Evolutionary conservation across 2,113 vertebrate genomes (phyloP).

Genomic region (Ornithorhynchus anatinus): DNA sequence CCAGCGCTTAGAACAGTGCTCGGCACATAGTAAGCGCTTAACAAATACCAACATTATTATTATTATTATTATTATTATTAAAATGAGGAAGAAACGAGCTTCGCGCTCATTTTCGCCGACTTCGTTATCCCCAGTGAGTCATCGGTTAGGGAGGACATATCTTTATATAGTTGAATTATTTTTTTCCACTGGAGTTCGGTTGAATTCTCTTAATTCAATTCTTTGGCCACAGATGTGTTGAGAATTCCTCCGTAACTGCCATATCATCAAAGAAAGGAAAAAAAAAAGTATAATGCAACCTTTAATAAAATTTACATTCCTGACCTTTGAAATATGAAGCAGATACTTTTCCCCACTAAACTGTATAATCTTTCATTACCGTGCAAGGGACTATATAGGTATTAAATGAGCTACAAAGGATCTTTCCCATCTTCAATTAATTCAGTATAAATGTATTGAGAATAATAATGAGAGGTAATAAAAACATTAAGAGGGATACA

Average conservation of each 20-base stretch:
- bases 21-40: too few relatives aligned
- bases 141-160: background rate
- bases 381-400: background rate
- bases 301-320: background rate
- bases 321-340: slow-evolving; percentile 6
- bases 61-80: too few relatives aligned
- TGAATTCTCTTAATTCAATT: too few relatives aligned
- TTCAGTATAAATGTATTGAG: background rate
- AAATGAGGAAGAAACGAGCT: too few relatives aligned
- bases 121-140: too few relatives aligned
- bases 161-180: background rate
- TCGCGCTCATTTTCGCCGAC: too few relatives aligned
- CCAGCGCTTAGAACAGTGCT: too few relatives aligned
- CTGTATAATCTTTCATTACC: slow-evolving; percentile 4
- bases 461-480: background rate
- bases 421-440: background rate
- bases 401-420: background rate
- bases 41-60: too few relatives aligned
- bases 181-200: too few relatives aligned
- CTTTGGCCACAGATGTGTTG: background rate
- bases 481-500: background rate
- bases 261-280: background rate
- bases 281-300: background rate
- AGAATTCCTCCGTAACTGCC: background rate
- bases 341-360: background rate